Evolutionary conservation across 1,140 invertebrate species (phyloP).

Genomic region (Thaumetopoea pityocampa): DNA sequence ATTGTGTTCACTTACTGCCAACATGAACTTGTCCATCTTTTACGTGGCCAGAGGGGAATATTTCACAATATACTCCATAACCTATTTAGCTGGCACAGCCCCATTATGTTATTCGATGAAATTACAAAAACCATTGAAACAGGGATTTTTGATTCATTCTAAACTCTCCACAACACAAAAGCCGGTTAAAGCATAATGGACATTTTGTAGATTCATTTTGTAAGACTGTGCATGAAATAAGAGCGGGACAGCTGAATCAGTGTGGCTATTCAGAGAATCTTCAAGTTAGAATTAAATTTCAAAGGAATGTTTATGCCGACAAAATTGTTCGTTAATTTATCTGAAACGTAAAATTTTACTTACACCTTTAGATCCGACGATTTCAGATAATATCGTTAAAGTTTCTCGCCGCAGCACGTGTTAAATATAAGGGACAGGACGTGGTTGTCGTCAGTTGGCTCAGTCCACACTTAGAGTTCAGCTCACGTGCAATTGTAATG

Average conservation of each 20-base stretch:
- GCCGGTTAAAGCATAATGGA: background rate
- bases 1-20: conserved; percentile 9
- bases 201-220: conserved; percentile 15
- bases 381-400: conserved; percentile 38
- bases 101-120: no score
- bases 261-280: conserved; percentile 18
- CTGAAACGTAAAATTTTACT: conserved; percentile 27
- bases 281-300: conserved; percentile 20
- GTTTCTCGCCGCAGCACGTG: conserved; percentile 28
- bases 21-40: conserved; percentile 3
- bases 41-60: no score
- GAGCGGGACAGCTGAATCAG: conserved; percentile 11
- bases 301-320: conserved; percentile 22
- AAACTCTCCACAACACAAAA: conserved; percentile 2
- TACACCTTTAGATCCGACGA: conserved; percentile 25
- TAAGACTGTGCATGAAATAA: conserved; percentile 11
- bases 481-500: conserved; percentile 45
- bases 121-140: conserved; percentile 5
- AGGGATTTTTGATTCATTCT: conserved; percentile 3
- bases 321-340: conserved; percentile 36
- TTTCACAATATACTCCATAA: no score
- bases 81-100: no score
- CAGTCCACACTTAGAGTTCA: conserved; percentile 29
- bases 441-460: conserved; percentile 35
- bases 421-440: conserved; percentile 36